These are phyloP conservation scores for Pogonomyrmex barbatus DNA, from an alignment of 1,140 invertebrate species.

Conservation along the genomic window DNA sequence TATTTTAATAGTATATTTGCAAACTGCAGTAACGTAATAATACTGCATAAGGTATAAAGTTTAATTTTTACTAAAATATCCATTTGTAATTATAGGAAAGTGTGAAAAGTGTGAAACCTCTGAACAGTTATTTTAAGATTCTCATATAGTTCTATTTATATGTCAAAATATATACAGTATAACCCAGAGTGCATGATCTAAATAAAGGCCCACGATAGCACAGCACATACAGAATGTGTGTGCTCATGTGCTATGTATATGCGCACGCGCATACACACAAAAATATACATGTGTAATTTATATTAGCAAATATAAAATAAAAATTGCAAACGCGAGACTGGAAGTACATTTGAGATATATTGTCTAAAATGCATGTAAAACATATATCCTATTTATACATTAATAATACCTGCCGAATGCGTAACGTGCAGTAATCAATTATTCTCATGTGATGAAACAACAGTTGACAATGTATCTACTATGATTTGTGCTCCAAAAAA, in stretches of 20 bases:
- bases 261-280: not conserved
- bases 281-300: not conserved
- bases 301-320: slow-evolving; percentile 14
- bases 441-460: slow-evolving; percentile 17
- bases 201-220: slow-evolving; percentile 27
- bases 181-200: not conserved
- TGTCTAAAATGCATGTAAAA: slow-evolving; percentile 23
- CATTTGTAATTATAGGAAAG: not conserved
- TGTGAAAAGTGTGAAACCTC: not conserved
- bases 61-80: not conserved
- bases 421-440: not conserved
- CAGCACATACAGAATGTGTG: not conserved
- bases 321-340: slow-evolving; percentile 42
- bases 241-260: slow-evolving; percentile 6
- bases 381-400: slow-evolving; percentile 30
- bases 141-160: slow-evolving; percentile 40
- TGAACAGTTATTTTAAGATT: slow-evolving; percentile 23
- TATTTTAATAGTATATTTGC: not conserved
- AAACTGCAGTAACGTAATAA: not conserved
- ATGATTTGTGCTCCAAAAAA: slow-evolving; percentile 26
- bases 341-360: slow-evolving; percentile 39
- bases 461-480: not conserved
- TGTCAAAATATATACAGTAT: slow-evolving; percentile 49
- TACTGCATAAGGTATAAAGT: not conserved
- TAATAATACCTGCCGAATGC: slow-evolving; percentile 23